phyloP scores from a whole-genome alignment of 2,888 invertebrate species.

The Cantharis lateralis region DNA sequence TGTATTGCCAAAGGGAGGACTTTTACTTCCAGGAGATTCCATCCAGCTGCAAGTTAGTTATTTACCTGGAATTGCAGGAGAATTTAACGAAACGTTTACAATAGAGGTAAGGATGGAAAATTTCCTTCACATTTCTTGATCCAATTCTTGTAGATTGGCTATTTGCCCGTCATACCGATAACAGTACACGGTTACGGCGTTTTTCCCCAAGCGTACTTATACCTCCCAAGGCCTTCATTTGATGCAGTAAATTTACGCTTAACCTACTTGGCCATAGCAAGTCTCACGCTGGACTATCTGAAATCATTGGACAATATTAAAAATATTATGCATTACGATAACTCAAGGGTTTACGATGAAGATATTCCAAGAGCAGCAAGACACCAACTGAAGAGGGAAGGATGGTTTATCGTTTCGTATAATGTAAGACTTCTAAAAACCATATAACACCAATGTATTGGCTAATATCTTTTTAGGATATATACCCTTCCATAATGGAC shows the following conservation, averaged over 20 bases:
- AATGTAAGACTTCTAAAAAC: no score
- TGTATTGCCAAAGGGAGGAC: slow-evolving; percentile 56
- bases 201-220: slow-evolving; percentile 63
- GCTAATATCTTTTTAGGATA: slow-evolving; percentile 50
- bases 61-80: slow-evolving; percentile 62
- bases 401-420: slow-evolving; percentile 48
- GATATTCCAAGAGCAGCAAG: slow-evolving; percentile 30
- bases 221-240: slow-evolving; percentile 54
- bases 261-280: slow-evolving; percentile 60
- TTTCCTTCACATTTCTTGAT: neutral
- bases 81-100: slow-evolving; percentile 56
- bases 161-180: slow-evolving; percentile 60
- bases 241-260: slow-evolving; percentile 43
- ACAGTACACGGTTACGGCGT: slow-evolving; percentile 63
- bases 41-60: slow-evolving; percentile 57
- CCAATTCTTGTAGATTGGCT: slow-evolving; percentile 58
- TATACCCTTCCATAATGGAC: slow-evolving; percentile 61
- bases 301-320: slow-evolving; percentile 44
- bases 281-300: slow-evolving; percentile 55
- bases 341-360: slow-evolving; percentile 17
- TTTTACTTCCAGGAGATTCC: slow-evolving; percentile 54
- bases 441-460: no score
- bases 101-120: slow-evolving; percentile 44
- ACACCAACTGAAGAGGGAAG: slow-evolving; percentile 36
- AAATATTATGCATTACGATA: slow-evolving; percentile 17